phyloP scores from a whole-genome alignment of 1,140 invertebrate genomes.

The Zaprionus inermis region DNA sequence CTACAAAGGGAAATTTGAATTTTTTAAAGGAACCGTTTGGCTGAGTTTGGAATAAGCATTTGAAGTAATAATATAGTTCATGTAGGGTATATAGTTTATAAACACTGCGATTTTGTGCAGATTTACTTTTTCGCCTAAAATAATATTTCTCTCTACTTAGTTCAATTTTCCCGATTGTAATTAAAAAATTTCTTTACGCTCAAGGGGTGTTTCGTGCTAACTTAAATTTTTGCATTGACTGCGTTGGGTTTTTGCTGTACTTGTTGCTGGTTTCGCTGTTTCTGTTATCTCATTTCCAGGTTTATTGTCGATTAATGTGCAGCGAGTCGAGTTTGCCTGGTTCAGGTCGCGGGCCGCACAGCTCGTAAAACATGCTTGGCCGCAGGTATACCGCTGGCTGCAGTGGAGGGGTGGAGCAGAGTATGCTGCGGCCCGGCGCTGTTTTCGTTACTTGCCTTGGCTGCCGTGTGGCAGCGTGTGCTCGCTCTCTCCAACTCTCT shows the following conservation, averaged over 20 bases:
- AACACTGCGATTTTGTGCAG: too few species aligned
- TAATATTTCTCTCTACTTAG: too few species aligned
- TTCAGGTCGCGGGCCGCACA: constrained; percentile 4
- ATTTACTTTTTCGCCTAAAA: too few species aligned
- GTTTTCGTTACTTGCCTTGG: constrained; percentile 4
- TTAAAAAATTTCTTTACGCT: too few species aligned
- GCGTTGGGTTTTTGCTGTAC: not conserved
- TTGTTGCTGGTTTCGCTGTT: not conserved
- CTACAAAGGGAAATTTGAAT: too few species aligned
- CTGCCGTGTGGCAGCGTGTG: not conserved
- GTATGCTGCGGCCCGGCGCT: not conserved
- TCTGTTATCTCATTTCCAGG: not conserved
- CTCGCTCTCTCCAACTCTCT: too few species aligned
- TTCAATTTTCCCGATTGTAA: too few species aligned
- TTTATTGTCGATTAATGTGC: constrained; percentile 22
- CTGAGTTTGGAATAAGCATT: too few species aligned
- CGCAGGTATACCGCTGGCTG: constrained; percentile 53
- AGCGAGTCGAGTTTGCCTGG: not conserved
- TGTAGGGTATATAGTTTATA: too few species aligned
- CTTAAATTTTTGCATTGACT: not conserved
- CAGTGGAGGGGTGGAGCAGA: not conserved
- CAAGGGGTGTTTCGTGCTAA: not conserved
- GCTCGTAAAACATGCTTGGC: constrained; percentile 72
- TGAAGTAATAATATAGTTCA: too few species aligned
- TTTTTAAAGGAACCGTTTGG: too few species aligned